These are phyloP conservation scores for Heliconius nattereri DNA, from an alignment of 1,140 invertebrate species.

Conservation along the genomic window DNA sequence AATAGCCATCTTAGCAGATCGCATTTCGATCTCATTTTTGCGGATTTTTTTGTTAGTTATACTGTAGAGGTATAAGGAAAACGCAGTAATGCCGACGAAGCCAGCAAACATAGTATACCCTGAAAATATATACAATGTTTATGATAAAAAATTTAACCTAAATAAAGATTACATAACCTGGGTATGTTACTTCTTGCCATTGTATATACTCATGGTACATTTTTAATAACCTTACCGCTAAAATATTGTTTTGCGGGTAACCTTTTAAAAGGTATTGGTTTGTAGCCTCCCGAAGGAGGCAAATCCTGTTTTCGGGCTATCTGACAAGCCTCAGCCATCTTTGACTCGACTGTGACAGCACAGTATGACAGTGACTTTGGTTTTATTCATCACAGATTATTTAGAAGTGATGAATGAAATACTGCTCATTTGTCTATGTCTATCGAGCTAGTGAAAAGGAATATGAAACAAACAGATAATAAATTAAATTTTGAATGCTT, in stretches of 20 bases:
- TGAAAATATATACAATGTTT: slow-evolving; percentile 47
- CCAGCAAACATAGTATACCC: slow-evolving; percentile 83
- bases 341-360: slow-evolving; percentile 17
- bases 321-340: slow-evolving; percentile 67
- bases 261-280: slow-evolving; percentile 86
- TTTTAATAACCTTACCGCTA: slow-evolving; percentile 80
- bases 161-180: slow-evolving; percentile 14
- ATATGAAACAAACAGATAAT: not conserved
- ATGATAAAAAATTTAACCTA: slow-evolving; percentile 13
- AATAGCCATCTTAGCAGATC: slow-evolving; percentile 87
- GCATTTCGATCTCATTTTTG: slow-evolving; percentile 86
- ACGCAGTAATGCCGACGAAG: slow-evolving; percentile 83
- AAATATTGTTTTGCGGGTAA: slow-evolving; percentile 86
- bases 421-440: not conserved
- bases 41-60: slow-evolving; percentile 80
- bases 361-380: slow-evolving; percentile 24
- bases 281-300: slow-evolving; percentile 92
- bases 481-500: not conserved
- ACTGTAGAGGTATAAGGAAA: slow-evolving; percentile 82
- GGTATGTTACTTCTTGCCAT: no score
- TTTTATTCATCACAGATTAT: not conserved
- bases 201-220: not conserved
- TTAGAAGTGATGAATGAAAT: not conserved
- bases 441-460: no score
- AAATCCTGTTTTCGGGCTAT: slow-evolving; percentile 87